Percentiles rank a stretch among this genome's conserved stretches.
Conservation (phyloP, 2,113 vertebrate species). For the Pygoscelis adeliae region DNA sequence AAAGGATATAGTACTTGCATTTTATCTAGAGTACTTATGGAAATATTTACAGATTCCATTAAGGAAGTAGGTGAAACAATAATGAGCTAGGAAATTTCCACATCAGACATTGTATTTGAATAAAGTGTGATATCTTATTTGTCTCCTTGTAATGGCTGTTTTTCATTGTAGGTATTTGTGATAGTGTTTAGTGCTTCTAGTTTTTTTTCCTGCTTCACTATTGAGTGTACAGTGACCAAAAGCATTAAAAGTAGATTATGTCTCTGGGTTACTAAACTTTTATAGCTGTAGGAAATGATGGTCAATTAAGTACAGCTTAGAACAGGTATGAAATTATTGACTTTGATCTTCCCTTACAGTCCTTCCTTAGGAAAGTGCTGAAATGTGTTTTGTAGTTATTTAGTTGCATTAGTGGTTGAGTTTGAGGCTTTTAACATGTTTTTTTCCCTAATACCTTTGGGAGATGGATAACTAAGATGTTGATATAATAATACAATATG, state of each 20-base stretch:
- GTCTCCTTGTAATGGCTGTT: neutral
- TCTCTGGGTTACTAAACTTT: conserved; percentile 39
- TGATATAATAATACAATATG: conserved; percentile 79
- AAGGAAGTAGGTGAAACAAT: neutral
- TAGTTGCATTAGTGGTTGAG: conserved; percentile 79
- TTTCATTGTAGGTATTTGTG: neutral
- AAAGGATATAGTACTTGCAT: neutral
- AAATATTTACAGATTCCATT: neutral
- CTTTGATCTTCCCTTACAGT: conserved; percentile 63
- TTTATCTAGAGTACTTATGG: neutral
- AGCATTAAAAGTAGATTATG: conserved; percentile 16
- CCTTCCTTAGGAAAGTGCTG: conserved; percentile 78
- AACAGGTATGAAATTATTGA: conserved; percentile 80
- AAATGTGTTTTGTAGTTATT: conserved; percentile 76
- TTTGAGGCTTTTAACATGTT: conserved; percentile 82
- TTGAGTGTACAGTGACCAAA: neutral
- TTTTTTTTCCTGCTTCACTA: neutral
- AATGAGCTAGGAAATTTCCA: neutral
- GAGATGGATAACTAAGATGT: conserved; percentile 80
- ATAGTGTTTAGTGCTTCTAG: neutral
- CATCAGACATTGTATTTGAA: neutral
- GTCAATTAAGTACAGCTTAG: conserved; percentile 76
- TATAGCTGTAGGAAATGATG: conserved; percentile 65
- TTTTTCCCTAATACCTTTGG: conserved; percentile 79
- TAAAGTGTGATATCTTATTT: neutral